Base-by-base conservation (phyloP, 2,113 vertebrate species). In the Tupaia chinensis region DNA sequence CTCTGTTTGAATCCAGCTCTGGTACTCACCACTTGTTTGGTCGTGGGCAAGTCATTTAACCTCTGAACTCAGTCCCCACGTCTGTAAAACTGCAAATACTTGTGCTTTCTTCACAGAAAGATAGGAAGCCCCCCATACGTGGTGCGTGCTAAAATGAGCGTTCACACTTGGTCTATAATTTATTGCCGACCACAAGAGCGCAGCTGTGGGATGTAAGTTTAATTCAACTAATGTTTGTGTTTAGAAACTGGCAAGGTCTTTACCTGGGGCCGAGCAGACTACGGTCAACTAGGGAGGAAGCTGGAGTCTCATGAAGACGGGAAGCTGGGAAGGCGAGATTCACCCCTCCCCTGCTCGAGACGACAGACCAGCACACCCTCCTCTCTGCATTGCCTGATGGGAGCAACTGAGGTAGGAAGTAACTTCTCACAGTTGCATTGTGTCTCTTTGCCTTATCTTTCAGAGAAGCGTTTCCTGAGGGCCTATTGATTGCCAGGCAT, bases 191-290 rank as follows among this genome's bases (percentile, higher is more conserved):
- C 16, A 3, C 54, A 85, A 58, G 66, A 91, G 22, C 34, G 77
- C 32, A 72, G 27, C 20, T 54, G 4, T 95, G 83, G 78, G 87
- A 88, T 69, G 58, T n/a, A 96, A 23, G 19, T 65, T 85, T 96
- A 91, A 96, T 92, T 96, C 77, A 92, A 61, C 66, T 80, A 58
- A 27, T 95, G 22, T 96, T 97, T 98, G 12, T 97, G 77, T 99
- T 99, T 98, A 99, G 99, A 99, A 97, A 99, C 98, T 63, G 99
- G 99, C 44, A 99, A 98, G 95, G 98, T 99, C 74, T 99, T 99
- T 95, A 99, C 99, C 17, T 99, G 99, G 99, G 99, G 99, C 89
- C 99, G 99, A 98, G 98, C 97, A 0, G 98, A 99, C 98, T 99
- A 99, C 1, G 99, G 99, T 90, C 99, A 99, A 85, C 99, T 99